phyloP scores from a whole-genome alignment of 92 coral and sea anemone species.

The Porites lobata region DNA sequence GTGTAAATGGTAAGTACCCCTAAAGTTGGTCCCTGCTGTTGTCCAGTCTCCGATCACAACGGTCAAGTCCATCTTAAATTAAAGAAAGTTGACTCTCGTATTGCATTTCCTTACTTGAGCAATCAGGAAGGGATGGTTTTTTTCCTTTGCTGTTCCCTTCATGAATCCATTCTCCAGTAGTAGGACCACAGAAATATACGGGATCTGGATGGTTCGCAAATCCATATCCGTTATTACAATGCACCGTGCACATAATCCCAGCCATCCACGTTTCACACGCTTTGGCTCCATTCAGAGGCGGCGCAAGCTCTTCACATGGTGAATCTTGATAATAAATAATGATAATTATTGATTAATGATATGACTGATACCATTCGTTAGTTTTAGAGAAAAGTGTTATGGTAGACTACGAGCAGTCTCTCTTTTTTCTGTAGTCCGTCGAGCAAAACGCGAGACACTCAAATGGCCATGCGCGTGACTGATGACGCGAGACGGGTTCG shows the following conservation, averaged over 20 bases:
- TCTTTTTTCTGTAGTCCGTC: no score
- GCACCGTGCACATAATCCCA: slow-evolving; percentile 47
- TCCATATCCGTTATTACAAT: slow-evolving; percentile 39
- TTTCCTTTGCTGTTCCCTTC: neutral
- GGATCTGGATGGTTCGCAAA: neutral
- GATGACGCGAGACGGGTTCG: no score
- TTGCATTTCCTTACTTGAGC: slow-evolving; percentile 42
- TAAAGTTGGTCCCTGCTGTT: no score
- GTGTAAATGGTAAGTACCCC: no score
- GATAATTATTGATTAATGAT: neutral
- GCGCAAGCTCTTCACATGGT: slow-evolving; percentile 9
- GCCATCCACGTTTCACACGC: slow-evolving; percentile 27
- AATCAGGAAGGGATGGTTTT: slow-evolving; percentile 43
- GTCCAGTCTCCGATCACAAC: no score
- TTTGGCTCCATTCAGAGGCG: slow-evolving; percentile 46
- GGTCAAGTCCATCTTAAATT: no score
- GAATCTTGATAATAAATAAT: neutral
- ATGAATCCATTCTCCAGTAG: slow-evolving; percentile 43
- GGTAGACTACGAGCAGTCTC: no score
- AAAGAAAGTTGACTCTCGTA: no score
- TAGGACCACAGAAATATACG: slow-evolving; percentile 5
- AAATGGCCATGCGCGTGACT: no score
- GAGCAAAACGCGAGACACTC: no score
- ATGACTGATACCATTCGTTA: neutral
- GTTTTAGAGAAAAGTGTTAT: neutral